These are phyloP conservation scores for Drosophila parvula DNA, from an alignment of 1,140 invertebrate species.

Conservation along the genomic window DNA sequence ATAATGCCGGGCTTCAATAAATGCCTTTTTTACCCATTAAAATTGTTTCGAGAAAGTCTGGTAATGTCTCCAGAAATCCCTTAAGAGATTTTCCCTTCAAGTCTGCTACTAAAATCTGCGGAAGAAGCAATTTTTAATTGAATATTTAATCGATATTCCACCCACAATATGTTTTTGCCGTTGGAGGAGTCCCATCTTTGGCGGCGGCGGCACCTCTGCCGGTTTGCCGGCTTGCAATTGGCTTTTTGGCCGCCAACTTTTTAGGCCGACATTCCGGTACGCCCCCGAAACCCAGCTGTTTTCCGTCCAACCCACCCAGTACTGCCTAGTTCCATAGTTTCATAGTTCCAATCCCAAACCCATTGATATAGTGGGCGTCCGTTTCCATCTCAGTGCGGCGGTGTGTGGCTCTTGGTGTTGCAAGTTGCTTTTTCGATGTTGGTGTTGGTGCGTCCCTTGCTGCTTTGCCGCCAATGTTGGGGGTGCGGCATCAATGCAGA, in stretches of 20 bases:
- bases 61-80: not conserved
- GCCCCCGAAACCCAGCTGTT: constrained; percentile 36
- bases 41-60: constrained; percentile 24
- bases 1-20: not conserved
- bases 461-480: constrained; percentile 29
- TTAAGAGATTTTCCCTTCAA: not conserved
- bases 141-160: constrained; percentile 4
- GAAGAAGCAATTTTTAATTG: constrained; percentile 4
- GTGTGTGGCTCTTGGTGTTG: not conserved
- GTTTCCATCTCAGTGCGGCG: not conserved
- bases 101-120: not conserved
- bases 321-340: not conserved
- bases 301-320: not conserved
- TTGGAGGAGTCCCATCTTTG: constrained; percentile 4
- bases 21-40: not conserved
- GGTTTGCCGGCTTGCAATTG: constrained; percentile 5
- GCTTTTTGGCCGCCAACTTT: constrained; percentile 4
- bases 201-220: constrained; percentile 7
- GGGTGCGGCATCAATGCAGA: constrained; percentile 47
- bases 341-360: not conserved
- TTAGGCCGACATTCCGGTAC: constrained; percentile 30
- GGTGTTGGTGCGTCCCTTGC: constrained; percentile 1
- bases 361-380: constrained; percentile 2
- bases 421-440: constrained; percentile 1
- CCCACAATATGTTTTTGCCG: not conserved